Base-by-base conservation (phyloP, 2,797 vertebrate species). In the Crocidura indochinensis region DNA sequence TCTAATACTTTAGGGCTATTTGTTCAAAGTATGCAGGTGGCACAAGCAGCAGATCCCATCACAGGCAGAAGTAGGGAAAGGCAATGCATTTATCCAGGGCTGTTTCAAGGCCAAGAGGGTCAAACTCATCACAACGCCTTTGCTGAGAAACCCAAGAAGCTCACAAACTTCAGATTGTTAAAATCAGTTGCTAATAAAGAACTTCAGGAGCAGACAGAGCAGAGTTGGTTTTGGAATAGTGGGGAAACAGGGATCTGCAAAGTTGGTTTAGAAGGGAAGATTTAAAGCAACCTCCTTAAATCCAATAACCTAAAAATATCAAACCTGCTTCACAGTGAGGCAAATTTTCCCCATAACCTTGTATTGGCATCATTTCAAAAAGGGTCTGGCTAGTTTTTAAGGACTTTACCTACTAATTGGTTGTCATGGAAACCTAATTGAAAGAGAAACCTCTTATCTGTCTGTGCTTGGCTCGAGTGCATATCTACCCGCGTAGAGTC, bases 401-500 rank as follows among this genome's bases (percentile, higher is more conserved):
- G 53, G 73, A 81, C 38, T 75, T 38, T 31, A 65, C 76, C 51
- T 73, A 17, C 24, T 86, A 51, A 85, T 84, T 65, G 20, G 62
- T 93, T 86, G 76, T 71, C 67, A 80, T 86, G 83, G 92, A 90
- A 90, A 88, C 83, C 12, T 44, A 46, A n/a, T 68, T 24, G 73
- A 91, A 38, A 38, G 38, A 38, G 38, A 38, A 77, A 76, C 49
- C 47, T 51, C 0, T 64, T 51, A 0, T 68, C 79, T 85, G 46
- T 76, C 76, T 62, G 1, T 51, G n/a, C 80, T 84, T 86, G 83
- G 56, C 56, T 85, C 56, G 17, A 72, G 60, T 62, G 1, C 56
- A 15, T 74, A 2, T 60, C 62, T 78, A 67, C 62, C 85, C 72
- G 29, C n/a, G 60, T 75, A 20, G 67, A 69, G 75, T 47, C 71